Base-by-base conservation (phyloP, 2,113 vertebrate genomes). In the Oryzias celebensis region DNA sequence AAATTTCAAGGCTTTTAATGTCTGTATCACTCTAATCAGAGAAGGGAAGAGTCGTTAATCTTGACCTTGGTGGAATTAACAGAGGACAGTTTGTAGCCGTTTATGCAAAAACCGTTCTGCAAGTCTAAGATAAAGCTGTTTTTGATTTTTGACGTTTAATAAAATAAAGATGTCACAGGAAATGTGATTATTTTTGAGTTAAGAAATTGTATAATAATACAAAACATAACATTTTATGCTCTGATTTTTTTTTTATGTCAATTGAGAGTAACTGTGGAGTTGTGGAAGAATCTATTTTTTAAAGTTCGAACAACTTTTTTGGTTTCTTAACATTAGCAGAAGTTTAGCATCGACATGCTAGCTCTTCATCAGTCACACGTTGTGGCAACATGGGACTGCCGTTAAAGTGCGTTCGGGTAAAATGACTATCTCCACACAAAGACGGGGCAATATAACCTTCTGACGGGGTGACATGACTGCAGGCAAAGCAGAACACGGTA, bases 1-100 rank as follows among this genome's bases (percentile, higher is more conserved):
- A 81, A 92, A 91, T 92, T 91, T 78, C 84, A 69, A 57, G 63
- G 81, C 90, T 91, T 92, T 90, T 91, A 93, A 92, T 89, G 91
- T 89, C 90, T 87, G 84, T 89, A 89, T 91, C 91, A 90, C 73
- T 73, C 84, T 89, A 91, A 92, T 91, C 88, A 89, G 80, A 84
- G 71, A 65, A 62, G 52, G 68, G 36, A 54, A 70, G 71, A 80
- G 72, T 83, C 91, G 90, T 92, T 92, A 91, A 92, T 92, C 92
- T 86, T 70, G 75, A 92, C 91, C 91, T 92, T 91, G 90, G 85
- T 72, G 56, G 78, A 88, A 83, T 85, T 82, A 87, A 75, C 78
- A 77, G 73, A 81, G 75, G 75, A 71, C 77, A 77, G 75, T 71
- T 52, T 75, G 7, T 74, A 83, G 71, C 76, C 65, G 71, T 61